These are phyloP conservation scores for Sebastes flavidus DNA, from an alignment of 2,797 vertebrate species.

Conservation along the genomic window DNA sequence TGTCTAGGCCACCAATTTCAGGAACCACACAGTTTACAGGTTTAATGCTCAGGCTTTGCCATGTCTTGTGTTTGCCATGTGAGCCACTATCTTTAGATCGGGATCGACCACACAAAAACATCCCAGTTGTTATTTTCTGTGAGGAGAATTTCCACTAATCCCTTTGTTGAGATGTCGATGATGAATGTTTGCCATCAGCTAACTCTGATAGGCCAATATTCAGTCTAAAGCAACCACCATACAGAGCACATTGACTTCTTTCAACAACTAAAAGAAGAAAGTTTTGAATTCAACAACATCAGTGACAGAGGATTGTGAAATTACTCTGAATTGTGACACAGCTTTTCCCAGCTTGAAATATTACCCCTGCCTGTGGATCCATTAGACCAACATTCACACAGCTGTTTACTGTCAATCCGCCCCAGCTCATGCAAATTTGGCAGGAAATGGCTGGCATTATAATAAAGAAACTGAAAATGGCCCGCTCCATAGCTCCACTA, in stretches of 20 bases:
- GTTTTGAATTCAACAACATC: conserved; percentile 37
- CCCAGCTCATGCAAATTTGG: conserved; percentile 62
- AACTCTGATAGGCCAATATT: conserved; percentile 23
- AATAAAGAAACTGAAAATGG: conserved; percentile 68
- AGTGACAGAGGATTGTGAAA: conserved; percentile 58
- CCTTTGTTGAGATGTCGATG: neutral
- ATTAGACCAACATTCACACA: conserved; percentile 53
- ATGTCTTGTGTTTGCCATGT: conserved; percentile 76
- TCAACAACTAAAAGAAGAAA: conserved; percentile 43
- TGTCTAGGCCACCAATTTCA: conserved; percentile 64
- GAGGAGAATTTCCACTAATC: conserved; percentile 47
- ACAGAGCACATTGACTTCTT: conserved; percentile 9
- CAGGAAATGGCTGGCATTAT: conserved; percentile 69
- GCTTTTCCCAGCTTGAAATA: conserved; percentile 52
- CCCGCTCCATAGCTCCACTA: conserved; percentile 46
- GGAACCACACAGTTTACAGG: conserved; percentile 59
- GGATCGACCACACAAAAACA: conserved; percentile 53
- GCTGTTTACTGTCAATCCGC: conserved; percentile 71
- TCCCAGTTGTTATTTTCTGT: conserved; percentile 55
- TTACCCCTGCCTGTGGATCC: conserved; percentile 47
- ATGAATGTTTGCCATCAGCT: conserved; percentile 13
- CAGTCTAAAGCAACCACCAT: conserved; percentile 24
- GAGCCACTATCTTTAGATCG: conserved; percentile 73
- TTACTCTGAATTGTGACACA: conserved; percentile 51
- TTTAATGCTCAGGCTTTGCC: conserved; percentile 43